These are phyloP conservation scores for Pristionchus japonicus DNA, from an alignment of 2,888 invertebrate genomes.

Conservation along the genomic window DNA sequence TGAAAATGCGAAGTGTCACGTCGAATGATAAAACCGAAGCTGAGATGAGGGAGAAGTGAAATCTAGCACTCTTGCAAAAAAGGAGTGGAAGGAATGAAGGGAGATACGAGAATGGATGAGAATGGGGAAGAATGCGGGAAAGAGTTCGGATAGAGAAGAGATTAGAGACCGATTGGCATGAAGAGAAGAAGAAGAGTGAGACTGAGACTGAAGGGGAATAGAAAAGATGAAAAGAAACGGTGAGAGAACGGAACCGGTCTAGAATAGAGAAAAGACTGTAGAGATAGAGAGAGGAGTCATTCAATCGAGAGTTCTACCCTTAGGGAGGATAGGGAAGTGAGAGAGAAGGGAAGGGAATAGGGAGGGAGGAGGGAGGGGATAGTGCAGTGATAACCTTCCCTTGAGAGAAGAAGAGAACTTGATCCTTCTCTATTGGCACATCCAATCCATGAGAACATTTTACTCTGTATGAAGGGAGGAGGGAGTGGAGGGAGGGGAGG, in stretches of 20 bases:
- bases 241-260: conserved; percentile 9
- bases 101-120: conserved; percentile 25
- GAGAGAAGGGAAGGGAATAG: not conserved
- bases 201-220: not conserved
- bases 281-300: conserved; percentile 28
- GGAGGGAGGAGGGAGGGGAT: not conserved
- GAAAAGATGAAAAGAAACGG: conserved; percentile 2
- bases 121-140: conserved; percentile 47
- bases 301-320: not conserved
- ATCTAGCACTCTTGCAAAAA: conserved; percentile 43
- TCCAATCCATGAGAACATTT: not conserved
- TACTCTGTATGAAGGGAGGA: conserved; percentile 16
- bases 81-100: conserved; percentile 4
- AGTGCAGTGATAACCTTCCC: not conserved
- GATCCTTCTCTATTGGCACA: not conserved
- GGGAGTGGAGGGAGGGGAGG: too few species aligned
- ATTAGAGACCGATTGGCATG: conserved; percentile 12
- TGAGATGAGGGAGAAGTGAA: conserved; percentile 18
- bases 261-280: conserved; percentile 7
- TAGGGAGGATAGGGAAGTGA: not conserved
- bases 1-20: conserved; percentile 40
- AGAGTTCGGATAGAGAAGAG: conserved; percentile 23
- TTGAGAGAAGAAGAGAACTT: conserved; percentile 33
- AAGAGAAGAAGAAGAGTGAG: not conserved
- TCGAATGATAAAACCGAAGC: conserved; percentile 35